Conservation (phyloP, 1,140 invertebrate species). For the Drosophila parabipectinata region DNA sequence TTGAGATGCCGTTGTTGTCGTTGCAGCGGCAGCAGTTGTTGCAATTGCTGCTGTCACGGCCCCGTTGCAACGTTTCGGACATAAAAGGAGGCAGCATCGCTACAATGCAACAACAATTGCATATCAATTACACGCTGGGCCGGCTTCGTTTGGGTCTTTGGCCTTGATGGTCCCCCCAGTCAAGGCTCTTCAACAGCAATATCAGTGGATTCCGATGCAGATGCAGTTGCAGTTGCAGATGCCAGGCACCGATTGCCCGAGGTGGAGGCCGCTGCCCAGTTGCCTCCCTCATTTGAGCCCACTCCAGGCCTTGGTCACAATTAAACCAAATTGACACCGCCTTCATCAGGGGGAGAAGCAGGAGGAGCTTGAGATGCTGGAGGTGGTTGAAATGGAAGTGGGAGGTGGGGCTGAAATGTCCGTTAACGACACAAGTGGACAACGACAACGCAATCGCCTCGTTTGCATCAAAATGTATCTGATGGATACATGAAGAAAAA, state of each 20-base stretch:
- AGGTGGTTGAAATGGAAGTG: slow-evolving; percentile 3
- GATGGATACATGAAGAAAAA: slow-evolving; percentile 30
- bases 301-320: slow-evolving; percentile 55
- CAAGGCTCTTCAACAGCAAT: slow-evolving; percentile 41
- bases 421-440: slow-evolving; percentile 60
- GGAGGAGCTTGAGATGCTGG: slow-evolving; percentile 1
- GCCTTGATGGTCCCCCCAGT: slow-evolving; percentile 48
- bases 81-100: slow-evolving; percentile 22
- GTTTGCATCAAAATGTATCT: slow-evolving; percentile 42
- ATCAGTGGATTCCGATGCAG: slow-evolving; percentile 8
- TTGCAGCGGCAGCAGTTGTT: slow-evolving; percentile 16
- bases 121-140: slow-evolving; percentile 59
- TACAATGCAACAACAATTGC: slow-evolving; percentile 48
- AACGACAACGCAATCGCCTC: slow-evolving; percentile 39
- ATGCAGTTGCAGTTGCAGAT: slow-evolving; percentile 51
- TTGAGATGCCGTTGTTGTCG: slow-evolving; percentile 74
- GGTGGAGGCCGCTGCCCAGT: not conserved
- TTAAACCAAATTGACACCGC: slow-evolving; percentile 74
- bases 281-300: slow-evolving; percentile 27
- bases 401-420: slow-evolving; percentile 23
- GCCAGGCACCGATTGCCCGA: slow-evolving; percentile 29
- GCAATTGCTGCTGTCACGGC: slow-evolving; percentile 37
- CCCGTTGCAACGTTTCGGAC: slow-evolving; percentile 37
- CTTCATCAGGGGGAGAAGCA: slow-evolving; percentile 8
- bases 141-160: slow-evolving; percentile 38